Conservation (phyloP, 1,140 invertebrate species). For the Cotesia glomerata region DNA sequence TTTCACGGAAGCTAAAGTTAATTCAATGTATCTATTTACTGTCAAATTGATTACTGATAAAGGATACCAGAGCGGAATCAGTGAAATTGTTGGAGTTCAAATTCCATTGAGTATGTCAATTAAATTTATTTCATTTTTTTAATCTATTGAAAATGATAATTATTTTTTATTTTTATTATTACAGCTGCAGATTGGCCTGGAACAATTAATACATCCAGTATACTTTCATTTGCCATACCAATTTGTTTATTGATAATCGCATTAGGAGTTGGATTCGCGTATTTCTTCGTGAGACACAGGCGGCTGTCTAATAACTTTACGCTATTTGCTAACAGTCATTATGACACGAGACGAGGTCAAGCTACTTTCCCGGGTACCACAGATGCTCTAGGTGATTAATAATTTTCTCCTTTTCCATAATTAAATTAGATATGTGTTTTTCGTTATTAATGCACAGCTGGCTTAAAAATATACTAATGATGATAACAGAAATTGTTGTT, state of each 20-base stretch:
- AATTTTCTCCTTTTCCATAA: not conserved
- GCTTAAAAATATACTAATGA: too few relatives aligned
- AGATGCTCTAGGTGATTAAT: constrained; percentile 69
- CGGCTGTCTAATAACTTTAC: constrained; percentile 79
- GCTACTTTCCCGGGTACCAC: constrained; percentile 78
- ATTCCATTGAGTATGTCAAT: constrained; percentile 58
- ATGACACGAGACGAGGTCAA: constrained; percentile 82
- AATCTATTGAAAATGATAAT: not conserved
- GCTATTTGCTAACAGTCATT: constrained; percentile 84
- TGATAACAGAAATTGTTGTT: too few relatives aligned
- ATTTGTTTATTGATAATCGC: constrained; percentile 67
- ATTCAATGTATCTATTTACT: constrained; percentile 69
- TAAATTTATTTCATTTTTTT: constrained; percentile 10
- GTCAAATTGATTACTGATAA: constrained; percentile 69
- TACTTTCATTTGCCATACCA: constrained; percentile 56
- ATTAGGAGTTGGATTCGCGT: constrained; percentile 68
- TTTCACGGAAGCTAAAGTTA: constrained; percentile 62
- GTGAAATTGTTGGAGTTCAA: constrained; percentile 65
- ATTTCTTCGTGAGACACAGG: constrained; percentile 75
- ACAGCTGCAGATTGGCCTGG: constrained; percentile 38
- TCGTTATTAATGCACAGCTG: not conserved
- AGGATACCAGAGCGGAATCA: constrained; percentile 71
- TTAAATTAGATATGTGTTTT: constrained; percentile 1
- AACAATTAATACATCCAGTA: constrained; percentile 52
- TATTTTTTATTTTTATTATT: constrained; percentile 16